These are phyloP conservation scores for Dasysyrphus albostriatus DNA, from an alignment of 2,888 invertebrate genomes.

Conservation along the genomic window DNA sequence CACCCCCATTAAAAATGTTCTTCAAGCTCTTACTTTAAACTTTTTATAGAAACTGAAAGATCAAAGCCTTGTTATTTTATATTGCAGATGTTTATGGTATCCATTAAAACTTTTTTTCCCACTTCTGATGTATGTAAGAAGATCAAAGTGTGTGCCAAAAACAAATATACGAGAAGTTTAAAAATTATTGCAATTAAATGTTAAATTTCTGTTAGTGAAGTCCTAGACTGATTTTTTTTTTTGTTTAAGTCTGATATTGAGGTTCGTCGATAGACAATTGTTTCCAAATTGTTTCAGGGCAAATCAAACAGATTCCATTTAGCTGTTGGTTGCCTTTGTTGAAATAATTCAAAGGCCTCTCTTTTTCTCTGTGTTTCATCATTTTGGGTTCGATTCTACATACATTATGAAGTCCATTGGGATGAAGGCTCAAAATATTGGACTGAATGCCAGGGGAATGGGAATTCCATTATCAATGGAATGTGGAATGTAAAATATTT, in stretches of 20 bases:
- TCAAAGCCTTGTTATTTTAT: too few relatives aligned
- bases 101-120: too few relatives aligned
- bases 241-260: not conserved
- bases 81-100: too few relatives aligned
- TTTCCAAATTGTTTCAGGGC: constrained; percentile 13
- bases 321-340: constrained; percentile 8
- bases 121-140: too few relatives aligned
- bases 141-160: too few relatives aligned
- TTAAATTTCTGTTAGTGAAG: not conserved
- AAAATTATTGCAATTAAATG: not conserved
- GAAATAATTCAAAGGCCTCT: constrained; percentile 9
- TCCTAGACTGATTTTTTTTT: not conserved
- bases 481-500: constrained; percentile 64
- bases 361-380: constrained; percentile 13
- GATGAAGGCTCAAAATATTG: not conserved
- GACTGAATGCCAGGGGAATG: not conserved
- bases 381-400: not conserved
- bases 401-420: not conserved
- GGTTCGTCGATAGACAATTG: not conserved
- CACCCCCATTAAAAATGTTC: too few relatives aligned
- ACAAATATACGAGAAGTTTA: not conserved
- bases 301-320: constrained; percentile 39
- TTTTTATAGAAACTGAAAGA: too few relatives aligned
- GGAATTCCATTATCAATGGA: constrained; percentile 31
- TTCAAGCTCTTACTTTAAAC: too few relatives aligned